A percentile compares a stretch with the other conserved stretches of the same genome.
phyloP scores from a whole-genome alignment of 1,140 invertebrate genomes.

The Oedothorax gibbosus region DNA sequence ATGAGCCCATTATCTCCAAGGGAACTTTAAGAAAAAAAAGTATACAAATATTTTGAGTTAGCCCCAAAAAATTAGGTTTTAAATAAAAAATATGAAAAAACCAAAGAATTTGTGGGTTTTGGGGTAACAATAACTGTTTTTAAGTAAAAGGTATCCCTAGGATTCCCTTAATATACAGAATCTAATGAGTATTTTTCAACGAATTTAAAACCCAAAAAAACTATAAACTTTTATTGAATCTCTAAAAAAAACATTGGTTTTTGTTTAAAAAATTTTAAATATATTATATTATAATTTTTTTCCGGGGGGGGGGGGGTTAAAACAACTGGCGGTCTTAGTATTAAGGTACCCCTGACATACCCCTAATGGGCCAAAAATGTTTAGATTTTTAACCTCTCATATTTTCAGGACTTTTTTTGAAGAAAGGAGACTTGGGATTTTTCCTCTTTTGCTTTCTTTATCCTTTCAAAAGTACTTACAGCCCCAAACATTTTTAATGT shows the following conservation, averaged over 20 bases:
- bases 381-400: constrained; percentile 33
- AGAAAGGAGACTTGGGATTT: constrained; percentile 28
- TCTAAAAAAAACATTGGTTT: no score
- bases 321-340: no score
- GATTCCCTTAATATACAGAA: no score
- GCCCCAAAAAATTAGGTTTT: background rate
- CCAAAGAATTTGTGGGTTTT: background rate
- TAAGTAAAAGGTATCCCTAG: no score
- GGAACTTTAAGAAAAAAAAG: constrained; percentile 27
- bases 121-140: background rate
- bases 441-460: constrained; percentile 31
- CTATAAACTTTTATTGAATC: no score
- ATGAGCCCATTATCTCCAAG: constrained; percentile 56
- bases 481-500: constrained; percentile 26
- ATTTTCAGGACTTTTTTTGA: constrained; percentile 46
- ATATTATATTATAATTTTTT: no score
- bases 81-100: background rate
- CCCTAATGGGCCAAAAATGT: no score
- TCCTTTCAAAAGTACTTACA: constrained; percentile 44
- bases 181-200: no score
- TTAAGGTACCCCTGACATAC: no score
- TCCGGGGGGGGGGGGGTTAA: no score
- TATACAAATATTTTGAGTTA: background rate
- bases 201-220: no score
- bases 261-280: no score